These are phyloP conservation scores for Ophiodon elongatus DNA, from an alignment of 2,113 vertebrate genomes.

Conservation along the genomic window DNA sequence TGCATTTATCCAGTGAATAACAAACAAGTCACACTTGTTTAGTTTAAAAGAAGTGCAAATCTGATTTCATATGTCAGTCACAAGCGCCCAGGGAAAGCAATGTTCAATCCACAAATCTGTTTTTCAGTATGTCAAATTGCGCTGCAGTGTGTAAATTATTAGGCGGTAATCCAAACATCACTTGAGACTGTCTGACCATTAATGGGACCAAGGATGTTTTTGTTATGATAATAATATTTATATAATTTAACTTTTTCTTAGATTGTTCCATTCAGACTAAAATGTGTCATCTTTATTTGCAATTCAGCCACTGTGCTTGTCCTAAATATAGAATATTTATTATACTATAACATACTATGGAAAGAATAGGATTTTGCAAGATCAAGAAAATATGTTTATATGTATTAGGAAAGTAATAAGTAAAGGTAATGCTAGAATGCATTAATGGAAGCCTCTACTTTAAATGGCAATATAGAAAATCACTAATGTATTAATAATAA, in stretches of 20 bases:
- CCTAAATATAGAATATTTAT: background rate
- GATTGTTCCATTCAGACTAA: background rate
- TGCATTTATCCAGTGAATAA: constrained; percentile 66
- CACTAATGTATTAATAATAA: background rate
- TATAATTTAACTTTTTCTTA: background rate
- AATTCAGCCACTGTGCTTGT: background rate
- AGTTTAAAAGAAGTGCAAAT: constrained; percentile 66
- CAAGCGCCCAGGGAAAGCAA: constrained; percentile 33
- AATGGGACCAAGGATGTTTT: background rate
- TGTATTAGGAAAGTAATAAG: background rate
- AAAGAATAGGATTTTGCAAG: background rate
- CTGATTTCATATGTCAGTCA: constrained; percentile 71
- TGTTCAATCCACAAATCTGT: constrained; percentile 29
- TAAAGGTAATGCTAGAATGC: background rate
- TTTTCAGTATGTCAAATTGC: constrained; percentile 37
- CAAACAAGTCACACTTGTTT: constrained; percentile 69
- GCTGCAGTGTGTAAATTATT: constrained; percentile 14
- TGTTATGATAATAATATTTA: background rate
- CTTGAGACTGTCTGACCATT: constrained; percentile 11
- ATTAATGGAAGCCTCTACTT: background rate
- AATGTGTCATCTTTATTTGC: background rate
- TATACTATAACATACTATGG: background rate
- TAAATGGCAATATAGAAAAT: background rate
- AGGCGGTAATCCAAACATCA: constrained; percentile 4
- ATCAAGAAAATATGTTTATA: background rate